A percentile compares a stretch with the other conserved stretches of the same genome.
phyloP scores from a whole-genome alignment of 2,888 invertebrate species.

The Athetis lepigone region DNA sequence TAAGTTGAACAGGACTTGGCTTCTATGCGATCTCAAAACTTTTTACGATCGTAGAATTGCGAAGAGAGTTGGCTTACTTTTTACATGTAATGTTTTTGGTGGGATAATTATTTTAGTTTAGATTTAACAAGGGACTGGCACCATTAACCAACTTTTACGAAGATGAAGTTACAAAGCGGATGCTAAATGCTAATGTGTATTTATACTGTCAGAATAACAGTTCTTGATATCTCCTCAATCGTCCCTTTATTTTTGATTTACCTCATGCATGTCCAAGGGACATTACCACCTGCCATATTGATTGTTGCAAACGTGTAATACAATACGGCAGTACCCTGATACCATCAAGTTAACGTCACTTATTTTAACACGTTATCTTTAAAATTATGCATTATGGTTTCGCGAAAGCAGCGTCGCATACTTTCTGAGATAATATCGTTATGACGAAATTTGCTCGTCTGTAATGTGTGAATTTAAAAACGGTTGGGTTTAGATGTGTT shows the following conservation, averaged over 20 bases:
- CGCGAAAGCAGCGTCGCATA: conserved; percentile 54
- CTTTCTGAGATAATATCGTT: conserved; percentile 60
- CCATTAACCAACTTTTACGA: too few relatives aligned
- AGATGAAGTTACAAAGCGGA: too few relatives aligned
- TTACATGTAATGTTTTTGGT: too few relatives aligned
- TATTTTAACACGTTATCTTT: conserved; percentile 58
- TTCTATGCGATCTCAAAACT: too few relatives aligned
- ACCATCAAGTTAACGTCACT: conserved; percentile 49
- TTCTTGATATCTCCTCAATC: conserved; percentile 23
- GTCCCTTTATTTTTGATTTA: conserved; percentile 32
- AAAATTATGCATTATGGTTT: conserved; percentile 59
- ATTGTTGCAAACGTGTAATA: conserved; percentile 49
- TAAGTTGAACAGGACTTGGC: too few relatives aligned
- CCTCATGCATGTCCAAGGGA: conserved; percentile 25
- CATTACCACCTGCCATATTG: conserved; percentile 49
- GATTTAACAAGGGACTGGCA: too few relatives aligned
- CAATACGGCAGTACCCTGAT: conserved; percentile 56
- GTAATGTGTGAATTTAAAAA: conserved; percentile 55
- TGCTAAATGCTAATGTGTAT: not conserved
- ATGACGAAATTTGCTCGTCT: conserved; percentile 63
- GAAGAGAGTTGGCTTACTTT: too few relatives aligned
- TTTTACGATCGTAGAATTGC: too few relatives aligned
- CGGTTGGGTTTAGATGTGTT: conserved; percentile 47
- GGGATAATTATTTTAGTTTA: too few relatives aligned
- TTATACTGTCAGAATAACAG: not conserved